A percentile compares a stretch with the other conserved stretches of the same genome.
Evolutionary conservation across 1,140 invertebrate genomes (phyloP).

Genomic region (Acyrthosiphon pisum): DNA sequence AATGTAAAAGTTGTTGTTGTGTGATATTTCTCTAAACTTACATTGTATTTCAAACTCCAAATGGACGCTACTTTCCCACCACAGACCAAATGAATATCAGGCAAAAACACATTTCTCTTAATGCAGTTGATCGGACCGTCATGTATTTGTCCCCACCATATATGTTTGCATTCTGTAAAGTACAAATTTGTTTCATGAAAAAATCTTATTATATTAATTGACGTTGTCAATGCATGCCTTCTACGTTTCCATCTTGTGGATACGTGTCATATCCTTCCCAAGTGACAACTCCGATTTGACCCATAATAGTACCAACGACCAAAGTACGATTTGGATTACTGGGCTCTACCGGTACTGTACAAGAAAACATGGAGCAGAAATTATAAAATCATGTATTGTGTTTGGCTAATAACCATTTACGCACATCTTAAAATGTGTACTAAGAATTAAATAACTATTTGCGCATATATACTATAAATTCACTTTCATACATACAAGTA

Average conservation of each 20-base stretch:
- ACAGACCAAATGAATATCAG: constrained; percentile 21
- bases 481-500: neutral
- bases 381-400: neutral
- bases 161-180: constrained; percentile 35
- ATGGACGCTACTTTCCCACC: constrained; percentile 32
- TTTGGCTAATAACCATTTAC: neutral
- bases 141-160: constrained; percentile 43
- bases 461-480: neutral
- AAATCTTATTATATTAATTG: neutral
- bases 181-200: neutral
- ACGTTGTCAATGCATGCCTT: neutral
- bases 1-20: neutral
- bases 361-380: neutral
- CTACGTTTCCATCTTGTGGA: neutral
- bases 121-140: constrained; percentile 41
- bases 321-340: neutral
- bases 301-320: constrained; percentile 31
- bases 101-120: neutral
- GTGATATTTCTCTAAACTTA: neutral
- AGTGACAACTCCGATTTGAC: constrained; percentile 27
- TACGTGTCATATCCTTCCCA: constrained; percentile 19
- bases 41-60: constrained; percentile 40
- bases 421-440: neutral
- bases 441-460: neutral
- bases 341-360: neutral